phyloP scores from a whole-genome alignment of 2,113 vertebrate genomes.

The Sinocyclocheilus rhinocerous region DNA sequence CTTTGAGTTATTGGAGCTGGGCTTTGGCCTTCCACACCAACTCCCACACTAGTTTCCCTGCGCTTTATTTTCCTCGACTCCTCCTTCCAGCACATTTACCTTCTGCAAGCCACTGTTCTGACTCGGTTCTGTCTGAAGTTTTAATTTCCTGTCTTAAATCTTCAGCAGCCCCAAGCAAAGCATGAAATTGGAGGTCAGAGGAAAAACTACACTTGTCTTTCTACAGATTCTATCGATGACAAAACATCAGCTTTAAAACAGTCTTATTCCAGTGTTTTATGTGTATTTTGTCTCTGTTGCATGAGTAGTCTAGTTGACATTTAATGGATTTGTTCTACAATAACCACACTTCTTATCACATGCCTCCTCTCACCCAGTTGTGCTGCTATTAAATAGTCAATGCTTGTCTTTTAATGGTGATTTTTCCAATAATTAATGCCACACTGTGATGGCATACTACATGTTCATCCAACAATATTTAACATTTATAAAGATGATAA shows the following conservation, averaged over 20 bases:
- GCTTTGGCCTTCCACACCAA: conserved; percentile 8
- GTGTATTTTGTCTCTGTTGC: background rate
- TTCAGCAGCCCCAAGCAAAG: conserved; percentile 32
- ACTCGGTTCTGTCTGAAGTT: conserved; percentile 14
- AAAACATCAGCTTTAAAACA: conserved; percentile 8
- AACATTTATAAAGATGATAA: background rate
- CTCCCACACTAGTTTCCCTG: background rate
- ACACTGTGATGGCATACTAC: background rate
- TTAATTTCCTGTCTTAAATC: conserved; percentile 43
- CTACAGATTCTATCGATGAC: background rate
- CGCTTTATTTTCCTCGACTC: background rate
- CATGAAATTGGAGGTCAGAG: conserved; percentile 22
- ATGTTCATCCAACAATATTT: background rate
- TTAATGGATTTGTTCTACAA: background rate
- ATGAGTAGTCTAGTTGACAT: background rate
- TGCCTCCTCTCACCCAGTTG: conserved; percentile 2
- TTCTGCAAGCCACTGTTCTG: background rate
- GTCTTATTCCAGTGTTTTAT: background rate
- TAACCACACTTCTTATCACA: background rate
- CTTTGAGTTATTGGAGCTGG: conserved; percentile 30
- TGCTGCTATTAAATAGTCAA: background rate
- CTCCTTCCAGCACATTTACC: background rate
- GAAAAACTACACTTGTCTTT: conserved; percentile 10
- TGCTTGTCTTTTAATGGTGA: background rate
- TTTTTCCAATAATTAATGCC: background rate